These are phyloP conservation scores for Alaudala cheleensis DNA, from an alignment of 2,113 vertebrate genomes.

Conservation along the genomic window DNA sequence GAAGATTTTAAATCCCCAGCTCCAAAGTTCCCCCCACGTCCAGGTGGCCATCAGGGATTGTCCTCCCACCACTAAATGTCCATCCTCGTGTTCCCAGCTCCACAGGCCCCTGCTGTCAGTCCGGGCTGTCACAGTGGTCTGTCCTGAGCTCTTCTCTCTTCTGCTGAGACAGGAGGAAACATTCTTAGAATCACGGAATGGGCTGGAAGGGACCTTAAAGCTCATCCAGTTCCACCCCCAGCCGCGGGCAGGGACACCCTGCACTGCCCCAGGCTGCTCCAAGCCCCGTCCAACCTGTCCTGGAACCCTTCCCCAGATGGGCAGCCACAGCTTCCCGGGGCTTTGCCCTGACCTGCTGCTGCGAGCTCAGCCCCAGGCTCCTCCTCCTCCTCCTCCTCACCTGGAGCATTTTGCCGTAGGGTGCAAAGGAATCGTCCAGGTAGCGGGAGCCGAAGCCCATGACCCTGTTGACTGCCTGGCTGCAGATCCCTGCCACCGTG, in stretches of 20 bases:
- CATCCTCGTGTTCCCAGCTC: not conserved
- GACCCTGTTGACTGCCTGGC: conserved; percentile 77
- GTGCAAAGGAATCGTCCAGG: conserved; percentile 74
- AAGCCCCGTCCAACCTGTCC: not conserved
- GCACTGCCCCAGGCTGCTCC: not conserved
- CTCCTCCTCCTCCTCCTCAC: conserved; percentile 24
- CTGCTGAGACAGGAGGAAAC: not conserved
- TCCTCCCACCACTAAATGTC: not conserved
- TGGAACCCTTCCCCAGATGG: not conserved
- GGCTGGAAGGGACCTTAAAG: not conserved
- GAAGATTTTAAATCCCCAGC: not conserved
- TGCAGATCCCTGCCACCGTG: conserved; percentile 73
- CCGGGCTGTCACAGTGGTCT: conserved; percentile 28
- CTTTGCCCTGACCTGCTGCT: not conserved
- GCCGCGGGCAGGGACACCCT: not conserved
- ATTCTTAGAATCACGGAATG: not conserved
- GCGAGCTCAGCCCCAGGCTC: not conserved
- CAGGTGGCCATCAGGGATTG: not conserved
- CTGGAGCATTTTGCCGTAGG: conserved; percentile 56
- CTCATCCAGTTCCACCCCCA: not conserved
- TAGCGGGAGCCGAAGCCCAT: conserved; percentile 82
- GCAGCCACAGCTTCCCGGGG: not conserved
- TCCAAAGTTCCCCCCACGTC: not conserved
- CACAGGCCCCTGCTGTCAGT: not conserved
- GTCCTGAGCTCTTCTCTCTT: not conserved